Evolutionary conservation across 1,140 invertebrate genomes (phyloP).

Genomic region (Drosophila sp.): DNA sequence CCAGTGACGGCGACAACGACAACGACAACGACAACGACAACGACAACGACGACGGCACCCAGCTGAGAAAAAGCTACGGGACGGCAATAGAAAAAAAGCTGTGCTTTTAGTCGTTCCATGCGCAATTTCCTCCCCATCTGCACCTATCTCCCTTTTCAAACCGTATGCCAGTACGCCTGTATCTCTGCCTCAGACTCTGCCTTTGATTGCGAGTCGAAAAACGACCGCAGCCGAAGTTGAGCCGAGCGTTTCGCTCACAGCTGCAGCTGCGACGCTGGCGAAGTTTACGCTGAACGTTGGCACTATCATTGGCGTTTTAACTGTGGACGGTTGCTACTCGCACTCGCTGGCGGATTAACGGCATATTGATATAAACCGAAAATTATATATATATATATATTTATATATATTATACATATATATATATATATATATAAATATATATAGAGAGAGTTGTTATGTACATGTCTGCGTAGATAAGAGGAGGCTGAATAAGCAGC

Average conservation of each 20-base stretch:
- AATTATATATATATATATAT: conserved; percentile 47
- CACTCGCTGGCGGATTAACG: conserved; percentile 79
- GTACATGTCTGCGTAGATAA: conserved; percentile 65
- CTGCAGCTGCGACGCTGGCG: conserved; percentile 49
- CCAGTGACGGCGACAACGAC: conserved; percentile 42
- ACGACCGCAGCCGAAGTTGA: conserved; percentile 22
- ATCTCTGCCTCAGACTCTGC: background rate
- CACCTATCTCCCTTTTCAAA: background rate
- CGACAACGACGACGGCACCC: conserved; percentile 34
- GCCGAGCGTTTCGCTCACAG: conserved; percentile 48
- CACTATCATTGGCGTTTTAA: conserved; percentile 85
- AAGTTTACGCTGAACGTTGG: conserved; percentile 43
- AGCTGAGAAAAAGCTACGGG: conserved; percentile 63
- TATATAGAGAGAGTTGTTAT: conserved; percentile 50
- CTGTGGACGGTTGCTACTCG: conserved; percentile 84
- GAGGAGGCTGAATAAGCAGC: conserved; percentile 47
- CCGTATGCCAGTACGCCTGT: background rate
- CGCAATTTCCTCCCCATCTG: conserved; percentile 20
- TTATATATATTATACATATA: conserved; percentile 51
- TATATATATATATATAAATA: conserved; percentile 52
- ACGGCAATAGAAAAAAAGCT: conserved; percentile 37
- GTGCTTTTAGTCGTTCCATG: conserved; percentile 32
- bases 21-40: background rate
- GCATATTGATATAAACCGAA: conserved; percentile 63
- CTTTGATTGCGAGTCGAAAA: conserved; percentile 16